These are phyloP conservation scores for Trissonchulus sp. DNA, from an alignment of 2,888 invertebrate genomes.

Conservation along the genomic window DNA sequence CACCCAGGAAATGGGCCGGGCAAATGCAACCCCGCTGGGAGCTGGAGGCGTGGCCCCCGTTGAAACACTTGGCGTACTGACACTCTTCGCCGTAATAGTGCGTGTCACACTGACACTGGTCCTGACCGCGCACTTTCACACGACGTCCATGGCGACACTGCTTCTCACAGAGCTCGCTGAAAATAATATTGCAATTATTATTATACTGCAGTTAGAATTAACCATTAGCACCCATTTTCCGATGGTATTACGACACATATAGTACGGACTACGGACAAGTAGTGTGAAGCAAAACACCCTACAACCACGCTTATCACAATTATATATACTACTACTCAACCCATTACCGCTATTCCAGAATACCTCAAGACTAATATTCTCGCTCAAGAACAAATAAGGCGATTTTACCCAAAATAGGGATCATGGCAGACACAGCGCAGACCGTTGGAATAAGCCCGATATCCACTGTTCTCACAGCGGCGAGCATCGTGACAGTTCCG, in stretches of 20 bases:
- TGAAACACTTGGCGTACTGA: not conserved
- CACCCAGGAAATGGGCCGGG: not conserved
- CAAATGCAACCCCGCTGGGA: not conserved
- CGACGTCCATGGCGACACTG: not conserved
- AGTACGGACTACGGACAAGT: too few relatives aligned
- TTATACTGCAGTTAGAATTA: too few relatives aligned
- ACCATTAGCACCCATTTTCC: too few relatives aligned
- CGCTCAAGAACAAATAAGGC: too few relatives aligned
- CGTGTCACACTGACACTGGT: not conserved
- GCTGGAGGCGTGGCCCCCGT: not conserved
- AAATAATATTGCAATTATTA: too few relatives aligned
- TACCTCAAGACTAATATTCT: too few relatives aligned
- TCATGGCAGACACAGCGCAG: constrained; percentile 3
- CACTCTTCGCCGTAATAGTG: not conserved
- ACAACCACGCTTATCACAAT: too few relatives aligned
- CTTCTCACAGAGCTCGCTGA: not conserved
- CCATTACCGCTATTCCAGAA: too few relatives aligned
- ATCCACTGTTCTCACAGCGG: not conserved
- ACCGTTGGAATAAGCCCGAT: not conserved
- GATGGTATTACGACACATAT: too few relatives aligned
- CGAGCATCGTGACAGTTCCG: not conserved
- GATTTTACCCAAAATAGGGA: not conserved
- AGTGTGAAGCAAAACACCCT: too few relatives aligned
- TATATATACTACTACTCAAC: too few relatives aligned
- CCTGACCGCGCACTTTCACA: not conserved